Conservation (phyloP, 2,113 vertebrate species). For the Entelurus aequoreus region DNA sequence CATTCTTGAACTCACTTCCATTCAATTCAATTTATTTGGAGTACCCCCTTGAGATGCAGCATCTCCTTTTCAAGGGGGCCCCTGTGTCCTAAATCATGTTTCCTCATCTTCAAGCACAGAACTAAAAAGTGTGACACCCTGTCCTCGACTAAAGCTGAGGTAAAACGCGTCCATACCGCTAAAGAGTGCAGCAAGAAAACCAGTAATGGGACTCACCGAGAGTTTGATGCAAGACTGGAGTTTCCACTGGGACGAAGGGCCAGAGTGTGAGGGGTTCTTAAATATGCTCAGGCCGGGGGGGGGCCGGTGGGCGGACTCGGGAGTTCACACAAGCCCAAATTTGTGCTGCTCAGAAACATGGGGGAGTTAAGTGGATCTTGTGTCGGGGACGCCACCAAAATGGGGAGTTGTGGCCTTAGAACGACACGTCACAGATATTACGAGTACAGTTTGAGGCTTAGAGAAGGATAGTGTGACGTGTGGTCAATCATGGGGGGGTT, state of each 20-base stretch:
- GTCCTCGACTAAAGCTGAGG: neutral
- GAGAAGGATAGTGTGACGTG: neutral
- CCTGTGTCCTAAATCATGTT: neutral
- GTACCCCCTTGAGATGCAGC: too few species aligned
- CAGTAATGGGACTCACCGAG: conserved; percentile 68
- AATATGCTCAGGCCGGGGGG: conserved; percentile 55
- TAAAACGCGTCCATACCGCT: conserved; percentile 8
- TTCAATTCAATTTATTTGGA: neutral
- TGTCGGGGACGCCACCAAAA: conserved; percentile 55
- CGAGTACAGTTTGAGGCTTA: neutral
- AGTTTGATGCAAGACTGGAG: conserved; percentile 68
- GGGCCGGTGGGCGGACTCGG: conserved; percentile 50
- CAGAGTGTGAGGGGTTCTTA: conserved; percentile 60
- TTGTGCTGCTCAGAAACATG: conserved; percentile 68
- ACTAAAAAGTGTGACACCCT: neutral
- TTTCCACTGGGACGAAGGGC: conserved; percentile 72
- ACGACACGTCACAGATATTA: conserved; percentile 13
- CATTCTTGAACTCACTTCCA: neutral
- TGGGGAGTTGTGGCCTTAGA: conserved; percentile 47
- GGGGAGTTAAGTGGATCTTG: conserved; percentile 56
- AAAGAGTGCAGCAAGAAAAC: conserved; percentile 6
- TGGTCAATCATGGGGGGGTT: neutral
- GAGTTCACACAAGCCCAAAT: conserved; percentile 75
- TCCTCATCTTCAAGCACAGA: conserved; percentile 7
- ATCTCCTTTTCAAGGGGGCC: conserved; percentile 1